These are phyloP conservation scores for Ctenoplectra terminalis DNA, from an alignment of 1,140 invertebrate species.

Conservation along the genomic window DNA sequence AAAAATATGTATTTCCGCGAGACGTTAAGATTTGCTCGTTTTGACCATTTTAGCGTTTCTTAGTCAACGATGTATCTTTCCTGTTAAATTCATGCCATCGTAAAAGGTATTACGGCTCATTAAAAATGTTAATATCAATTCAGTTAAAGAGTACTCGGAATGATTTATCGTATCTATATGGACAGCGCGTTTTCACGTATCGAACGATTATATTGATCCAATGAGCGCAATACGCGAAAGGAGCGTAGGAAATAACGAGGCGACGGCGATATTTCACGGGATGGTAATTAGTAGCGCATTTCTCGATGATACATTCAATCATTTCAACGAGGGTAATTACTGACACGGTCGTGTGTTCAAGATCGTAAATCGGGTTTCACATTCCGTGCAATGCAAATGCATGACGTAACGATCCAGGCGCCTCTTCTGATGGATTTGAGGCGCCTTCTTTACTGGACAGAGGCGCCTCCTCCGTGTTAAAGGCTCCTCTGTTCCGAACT, in stretches of 20 bases:
- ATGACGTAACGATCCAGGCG: conserved; percentile 48
- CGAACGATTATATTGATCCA: conserved; percentile 11
- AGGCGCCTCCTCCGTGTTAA: conserved; percentile 37
- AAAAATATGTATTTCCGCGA: too few species aligned
- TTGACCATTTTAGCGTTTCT: too few species aligned
- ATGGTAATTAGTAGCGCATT: conserved; percentile 8
- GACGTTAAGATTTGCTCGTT: too few species aligned
- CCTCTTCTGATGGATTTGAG: conserved; percentile 44
- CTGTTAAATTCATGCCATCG: too few species aligned
- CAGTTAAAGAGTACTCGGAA: not conserved
- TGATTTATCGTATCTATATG: not conserved
- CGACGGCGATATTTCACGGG: conserved; percentile 6
- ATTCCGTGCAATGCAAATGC: conserved; percentile 42
- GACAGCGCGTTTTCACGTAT: not conserved
- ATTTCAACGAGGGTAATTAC: conserved; percentile 41
- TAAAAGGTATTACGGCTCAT: too few species aligned
- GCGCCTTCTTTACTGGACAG: conserved; percentile 23
- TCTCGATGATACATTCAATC: conserved; percentile 18
- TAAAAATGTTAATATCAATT: conserved; percentile 5
- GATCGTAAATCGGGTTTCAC: conserved; percentile 38
- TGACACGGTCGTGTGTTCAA: conserved; percentile 15
- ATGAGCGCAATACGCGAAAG: not conserved
- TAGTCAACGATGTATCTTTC: too few species aligned
- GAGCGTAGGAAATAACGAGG: not conserved
- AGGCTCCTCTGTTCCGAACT: conserved; percentile 40